phyloP scores from a whole-genome alignment of 1,140 invertebrate genomes.

The Mamestra configurata region DNA sequence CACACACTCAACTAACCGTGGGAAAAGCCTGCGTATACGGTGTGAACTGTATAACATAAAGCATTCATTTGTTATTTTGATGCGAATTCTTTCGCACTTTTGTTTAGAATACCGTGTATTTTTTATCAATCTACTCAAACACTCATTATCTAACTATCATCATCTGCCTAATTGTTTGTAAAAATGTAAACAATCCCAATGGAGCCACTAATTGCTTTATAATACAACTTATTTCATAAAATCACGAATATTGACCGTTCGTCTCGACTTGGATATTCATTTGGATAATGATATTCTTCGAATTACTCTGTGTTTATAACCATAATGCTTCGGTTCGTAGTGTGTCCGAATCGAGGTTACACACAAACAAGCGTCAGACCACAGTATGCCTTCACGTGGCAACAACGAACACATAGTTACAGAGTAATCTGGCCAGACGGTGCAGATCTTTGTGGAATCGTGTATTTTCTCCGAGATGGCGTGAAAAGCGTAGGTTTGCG shows the following conservation, averaged over 20 bases:
- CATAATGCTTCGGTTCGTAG: slow-evolving; percentile 77
- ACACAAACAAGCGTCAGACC: slow-evolving; percentile 70
- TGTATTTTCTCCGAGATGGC: slow-evolving; percentile 58
- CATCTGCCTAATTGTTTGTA: neutral
- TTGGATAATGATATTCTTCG: slow-evolving; percentile 85
- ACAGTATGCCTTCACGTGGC: slow-evolving; percentile 79
- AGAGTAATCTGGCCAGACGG: slow-evolving; percentile 65
- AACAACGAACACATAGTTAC: slow-evolving; percentile 83
- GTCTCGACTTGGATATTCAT: slow-evolving; percentile 74
- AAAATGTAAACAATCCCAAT: slow-evolving; percentile 22
- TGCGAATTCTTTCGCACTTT: slow-evolving; percentile 69
- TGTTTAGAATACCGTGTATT: slow-evolving; percentile 52
- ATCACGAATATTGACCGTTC: slow-evolving; percentile 57
- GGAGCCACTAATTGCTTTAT: slow-evolving; percentile 51
- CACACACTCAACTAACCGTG: slow-evolving; percentile 76
- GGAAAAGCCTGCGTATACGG: slow-evolving; percentile 78
- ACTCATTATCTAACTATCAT: neutral
- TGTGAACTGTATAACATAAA: slow-evolving; percentile 66
- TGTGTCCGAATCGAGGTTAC: slow-evolving; percentile 86
- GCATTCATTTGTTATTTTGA: slow-evolving; percentile 73
- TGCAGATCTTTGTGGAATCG: slow-evolving; percentile 66
- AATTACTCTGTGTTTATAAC: slow-evolving; percentile 84
- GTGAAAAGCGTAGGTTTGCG: slow-evolving; percentile 35
- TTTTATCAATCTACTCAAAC: slow-evolving; percentile 27
- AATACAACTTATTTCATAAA: slow-evolving; percentile 30